These are phyloP conservation scores for Cynocephalus volans DNA, from an alignment of 2,113 vertebrate species.

Conservation along the genomic window DNA sequence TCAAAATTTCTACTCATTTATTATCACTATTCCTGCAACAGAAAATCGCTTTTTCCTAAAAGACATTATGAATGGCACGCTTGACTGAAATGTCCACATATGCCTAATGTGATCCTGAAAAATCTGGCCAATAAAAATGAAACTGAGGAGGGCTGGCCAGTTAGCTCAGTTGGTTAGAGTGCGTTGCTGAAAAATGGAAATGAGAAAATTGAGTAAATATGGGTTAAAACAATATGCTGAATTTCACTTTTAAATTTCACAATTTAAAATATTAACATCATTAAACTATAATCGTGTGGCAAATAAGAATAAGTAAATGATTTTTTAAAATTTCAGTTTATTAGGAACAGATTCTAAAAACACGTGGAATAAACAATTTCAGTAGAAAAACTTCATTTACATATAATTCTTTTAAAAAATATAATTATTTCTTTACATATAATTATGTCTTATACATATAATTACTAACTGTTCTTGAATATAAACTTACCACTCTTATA, in stretches of 20 bases:
- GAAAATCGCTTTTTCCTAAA: neutral
- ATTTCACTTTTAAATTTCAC: conserved; percentile 13
- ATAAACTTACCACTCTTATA: conserved; percentile 96
- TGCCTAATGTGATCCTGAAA: conserved; percentile 9
- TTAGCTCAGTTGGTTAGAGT: neutral
- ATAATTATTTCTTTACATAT: neutral
- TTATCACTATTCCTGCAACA: neutral
- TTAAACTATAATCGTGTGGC: neutral
- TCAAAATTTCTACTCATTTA: conserved; percentile 53
- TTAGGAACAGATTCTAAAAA: conserved; percentile 28
- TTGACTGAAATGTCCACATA: conserved; percentile 54
- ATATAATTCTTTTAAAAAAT: conserved; percentile 48
- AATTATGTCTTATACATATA: neutral
- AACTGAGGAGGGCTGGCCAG: neutral
- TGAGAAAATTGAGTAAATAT: conserved; percentile 44
- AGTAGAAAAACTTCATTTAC: conserved; percentile 3
- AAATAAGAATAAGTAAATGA: conserved; percentile 4
- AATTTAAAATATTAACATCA: conserved; percentile 35
- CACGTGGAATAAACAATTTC: neutral
- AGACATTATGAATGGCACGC: conserved; percentile 39
- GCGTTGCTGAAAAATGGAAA: neutral
- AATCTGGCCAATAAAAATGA: conserved; percentile 4
- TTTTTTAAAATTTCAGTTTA: conserved; percentile 43
- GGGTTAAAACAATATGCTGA: neutral
- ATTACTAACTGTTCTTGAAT: conserved; percentile 60